Evolutionary conservation across 37 sponge, comb jelly and placozoan genomes (phyloP).

Genomic region (Haliclona indistincta): DNA sequence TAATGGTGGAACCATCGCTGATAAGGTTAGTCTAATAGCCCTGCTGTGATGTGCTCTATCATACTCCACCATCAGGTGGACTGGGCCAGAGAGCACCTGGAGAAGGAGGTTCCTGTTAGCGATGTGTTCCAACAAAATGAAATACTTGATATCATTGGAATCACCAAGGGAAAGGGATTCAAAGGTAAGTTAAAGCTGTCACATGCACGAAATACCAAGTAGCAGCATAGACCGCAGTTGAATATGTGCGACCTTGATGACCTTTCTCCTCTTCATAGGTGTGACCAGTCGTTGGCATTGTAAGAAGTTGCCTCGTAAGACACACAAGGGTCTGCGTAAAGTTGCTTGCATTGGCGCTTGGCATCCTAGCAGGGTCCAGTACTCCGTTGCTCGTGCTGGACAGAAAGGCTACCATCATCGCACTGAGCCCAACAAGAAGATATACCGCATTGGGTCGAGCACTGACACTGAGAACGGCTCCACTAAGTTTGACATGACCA

Average conservation of each 20-base stretch:
- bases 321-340: constrained; percentile 99
- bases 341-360: constrained; percentile 99
- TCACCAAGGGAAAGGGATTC: constrained; percentile 97
- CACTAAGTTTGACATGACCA: constrained; percentile 80
- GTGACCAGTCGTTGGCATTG: constrained; percentile 97
- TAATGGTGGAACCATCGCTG: constrained; percentile 92
- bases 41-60: neutral
- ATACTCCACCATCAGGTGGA: constrained; percentile 71
- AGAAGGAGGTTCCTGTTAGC: constrained; percentile 84
- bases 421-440: constrained; percentile 99
- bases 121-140: constrained; percentile 89
- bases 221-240: neutral
- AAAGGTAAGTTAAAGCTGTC: constrained; percentile 67
- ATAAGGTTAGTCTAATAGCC: constrained; percentile 62
- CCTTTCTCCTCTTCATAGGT: constrained; percentile 40
- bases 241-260: too few relatives aligned
- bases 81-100: constrained; percentile 87
- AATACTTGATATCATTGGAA: constrained; percentile 94
- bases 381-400: constrained; percentile 97
- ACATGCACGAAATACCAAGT: neutral
- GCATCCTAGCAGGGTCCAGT: constrained; percentile 98
- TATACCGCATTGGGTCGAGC: constrained; percentile 90
- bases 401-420: constrained; percentile 99
- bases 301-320: constrained; percentile 99
- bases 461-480: constrained; percentile 79